These are phyloP conservation scores for Epistrophe grossulariae DNA, from an alignment of 2,888 invertebrate species.

Conservation along the genomic window DNA sequence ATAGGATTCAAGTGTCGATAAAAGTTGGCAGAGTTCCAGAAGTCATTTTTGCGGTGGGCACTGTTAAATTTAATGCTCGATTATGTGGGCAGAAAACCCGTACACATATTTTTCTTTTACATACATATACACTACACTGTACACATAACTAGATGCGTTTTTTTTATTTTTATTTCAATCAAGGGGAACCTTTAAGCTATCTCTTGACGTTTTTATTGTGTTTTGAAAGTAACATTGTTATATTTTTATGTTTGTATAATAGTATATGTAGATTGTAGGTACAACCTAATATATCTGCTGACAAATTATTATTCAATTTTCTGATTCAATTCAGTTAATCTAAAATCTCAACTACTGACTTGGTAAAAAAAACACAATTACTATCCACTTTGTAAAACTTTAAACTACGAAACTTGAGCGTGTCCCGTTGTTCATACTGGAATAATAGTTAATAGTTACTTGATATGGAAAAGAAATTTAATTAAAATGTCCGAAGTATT, in stretches of 20 bases:
- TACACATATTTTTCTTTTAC: neutral
- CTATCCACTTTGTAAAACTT: too few species aligned
- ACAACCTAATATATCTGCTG: neutral
- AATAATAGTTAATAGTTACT: too few species aligned
- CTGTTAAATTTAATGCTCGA: constrained; percentile 55
- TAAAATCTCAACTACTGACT: too few species aligned
- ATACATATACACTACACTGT: too few species aligned
- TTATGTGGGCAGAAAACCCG: constrained; percentile 16
- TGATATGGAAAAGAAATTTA: too few species aligned
- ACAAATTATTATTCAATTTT: too few species aligned
- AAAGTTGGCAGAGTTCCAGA: constrained; percentile 61
- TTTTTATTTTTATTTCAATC: constrained; percentile 13
- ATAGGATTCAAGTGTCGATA: constrained; percentile 53
- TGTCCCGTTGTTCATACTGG: too few species aligned
- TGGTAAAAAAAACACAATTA: too few species aligned
- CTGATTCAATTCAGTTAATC: too few species aligned
- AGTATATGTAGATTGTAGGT: neutral
- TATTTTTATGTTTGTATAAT: too few species aligned
- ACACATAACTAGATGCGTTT: constrained; percentile 1
- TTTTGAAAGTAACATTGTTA: neutral
- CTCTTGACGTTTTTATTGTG: neutral
- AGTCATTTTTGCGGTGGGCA: constrained; percentile 60
- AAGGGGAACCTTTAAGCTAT: neutral
- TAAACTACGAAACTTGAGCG: too few species aligned
- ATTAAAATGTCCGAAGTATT: too few species aligned